Evolutionary conservation across 2,113 vertebrate species (phyloP).

Genomic region (Daboia siamensis): DNA sequence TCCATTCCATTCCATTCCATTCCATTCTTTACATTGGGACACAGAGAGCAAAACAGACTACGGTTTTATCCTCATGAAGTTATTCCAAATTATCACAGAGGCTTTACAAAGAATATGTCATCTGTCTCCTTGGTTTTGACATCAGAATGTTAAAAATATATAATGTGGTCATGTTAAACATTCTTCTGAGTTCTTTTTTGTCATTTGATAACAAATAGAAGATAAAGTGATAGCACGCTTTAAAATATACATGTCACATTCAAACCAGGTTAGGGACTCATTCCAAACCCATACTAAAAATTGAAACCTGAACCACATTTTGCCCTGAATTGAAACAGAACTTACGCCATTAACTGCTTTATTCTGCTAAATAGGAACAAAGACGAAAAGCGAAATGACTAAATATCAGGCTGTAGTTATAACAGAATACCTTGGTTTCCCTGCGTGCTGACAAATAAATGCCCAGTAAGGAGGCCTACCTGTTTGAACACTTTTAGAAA

Average conservation of each 20-base stretch:
- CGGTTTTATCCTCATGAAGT: constrained; percentile 1
- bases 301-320: neutral
- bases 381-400: neutral
- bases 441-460: neutral
- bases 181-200: neutral
- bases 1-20: too few relatives aligned
- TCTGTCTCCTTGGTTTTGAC: neutral
- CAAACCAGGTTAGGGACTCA: neutral
- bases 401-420: neutral
- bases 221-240: neutral
- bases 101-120: neutral
- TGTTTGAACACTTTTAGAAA: neutral
- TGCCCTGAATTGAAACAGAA: neutral
- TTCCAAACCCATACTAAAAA: neutral
- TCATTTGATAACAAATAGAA: neutral
- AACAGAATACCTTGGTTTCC: neutral
- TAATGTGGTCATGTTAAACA: neutral
- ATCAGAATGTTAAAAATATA: neutral
- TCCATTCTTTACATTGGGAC: neutral
- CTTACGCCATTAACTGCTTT: neutral
- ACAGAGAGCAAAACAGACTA: neutral
- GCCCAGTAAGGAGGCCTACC: neutral
- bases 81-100: neutral
- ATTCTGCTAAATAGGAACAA: neutral
- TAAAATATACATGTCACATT: neutral